Conservation (phyloP, 2,797 vertebrate species). For the Eidolon dupreanum region DNA sequence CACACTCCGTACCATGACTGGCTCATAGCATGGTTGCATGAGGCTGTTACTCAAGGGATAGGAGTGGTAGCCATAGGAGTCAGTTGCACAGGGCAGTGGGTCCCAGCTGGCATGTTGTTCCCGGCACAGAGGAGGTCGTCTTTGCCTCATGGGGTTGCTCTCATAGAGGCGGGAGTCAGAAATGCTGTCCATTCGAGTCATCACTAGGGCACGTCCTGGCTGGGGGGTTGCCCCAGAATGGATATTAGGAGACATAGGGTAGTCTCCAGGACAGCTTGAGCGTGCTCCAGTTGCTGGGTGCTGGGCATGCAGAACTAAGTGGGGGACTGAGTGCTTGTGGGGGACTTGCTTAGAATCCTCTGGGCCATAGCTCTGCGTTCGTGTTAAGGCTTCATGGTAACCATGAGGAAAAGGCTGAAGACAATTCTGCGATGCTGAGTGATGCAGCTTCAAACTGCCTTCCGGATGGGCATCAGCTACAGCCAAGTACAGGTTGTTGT, state of each 20-base stretch:
- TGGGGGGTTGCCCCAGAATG: slow-evolving; percentile 91
- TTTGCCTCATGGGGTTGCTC: slow-evolving; percentile 95
- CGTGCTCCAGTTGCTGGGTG: slow-evolving; percentile 92
- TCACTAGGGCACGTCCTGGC: slow-evolving; percentile 95
- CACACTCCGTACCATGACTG: slow-evolving; percentile 99
- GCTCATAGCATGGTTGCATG: slow-evolving; percentile 97
- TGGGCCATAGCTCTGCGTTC: slow-evolving; percentile 95
- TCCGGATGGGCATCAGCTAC: slow-evolving; percentile 94
- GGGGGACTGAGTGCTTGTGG: slow-evolving; percentile 92
- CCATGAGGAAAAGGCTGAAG: slow-evolving; percentile 95
- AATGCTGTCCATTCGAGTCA: slow-evolving; percentile 99
- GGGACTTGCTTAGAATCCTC: slow-evolving; percentile 94
- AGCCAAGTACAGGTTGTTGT: slow-evolving; percentile 94
- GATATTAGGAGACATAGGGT: slow-evolving; percentile 91
- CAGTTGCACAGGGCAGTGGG: slow-evolving; percentile 92
- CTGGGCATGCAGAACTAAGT: slow-evolving; percentile 93
- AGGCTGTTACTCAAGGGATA: slow-evolving; percentile 95
- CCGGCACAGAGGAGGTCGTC: slow-evolving; percentile 96
- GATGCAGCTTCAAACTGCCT: slow-evolving; percentile 93
- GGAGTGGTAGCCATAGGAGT: slow-evolving; percentile 94
- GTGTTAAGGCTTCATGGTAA: slow-evolving; percentile 94
- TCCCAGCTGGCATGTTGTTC: slow-evolving; percentile 99
- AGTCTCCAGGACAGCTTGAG: slow-evolving; percentile 97
- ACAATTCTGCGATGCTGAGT: slow-evolving; percentile 90
- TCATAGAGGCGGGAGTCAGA: slow-evolving; percentile 98